Evolutionary conservation across 2,797 vertebrate genomes (phyloP).

Genomic region (Pseudochromis fuscus): DNA sequence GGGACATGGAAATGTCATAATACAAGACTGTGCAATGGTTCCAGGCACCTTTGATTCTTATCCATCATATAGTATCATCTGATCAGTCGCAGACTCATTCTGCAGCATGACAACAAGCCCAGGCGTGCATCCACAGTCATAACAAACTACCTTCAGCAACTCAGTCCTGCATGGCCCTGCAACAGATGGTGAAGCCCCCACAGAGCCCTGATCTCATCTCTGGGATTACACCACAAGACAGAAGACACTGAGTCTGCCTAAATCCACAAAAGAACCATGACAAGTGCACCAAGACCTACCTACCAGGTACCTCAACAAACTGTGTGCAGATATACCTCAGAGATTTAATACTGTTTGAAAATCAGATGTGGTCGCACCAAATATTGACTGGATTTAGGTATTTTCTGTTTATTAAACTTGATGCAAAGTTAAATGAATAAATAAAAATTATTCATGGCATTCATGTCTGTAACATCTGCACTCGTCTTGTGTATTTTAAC

Average conservation of each 20-base stretch:
- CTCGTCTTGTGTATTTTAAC: too few relatives aligned
- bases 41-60: neutral
- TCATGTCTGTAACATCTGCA: too few relatives aligned
- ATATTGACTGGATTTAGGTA: too few relatives aligned
- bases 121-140: neutral
- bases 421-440: too few relatives aligned
- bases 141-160: neutral
- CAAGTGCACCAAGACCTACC: neutral
- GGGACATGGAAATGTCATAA: neutral
- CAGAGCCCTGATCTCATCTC: conserved; percentile 3
- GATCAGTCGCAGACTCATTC: neutral
- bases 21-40: neutral
- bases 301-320: neutral
- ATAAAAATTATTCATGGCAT: too few relatives aligned
- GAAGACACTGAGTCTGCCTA: conserved; percentile 1
- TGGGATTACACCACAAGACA: conserved; percentile 17
- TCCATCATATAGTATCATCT: neutral
- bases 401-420: too few relatives aligned
- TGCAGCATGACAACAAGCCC: neutral
- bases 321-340: neutral
- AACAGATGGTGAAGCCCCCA: conserved; percentile 24
- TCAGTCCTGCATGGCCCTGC: neutral
- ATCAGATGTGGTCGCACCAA: too few relatives aligned
- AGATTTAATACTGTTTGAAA: too few relatives aligned
- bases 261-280: neutral